Conservation (phyloP, 2,113 vertebrate genomes). For the Silurus meridionalis region DNA sequence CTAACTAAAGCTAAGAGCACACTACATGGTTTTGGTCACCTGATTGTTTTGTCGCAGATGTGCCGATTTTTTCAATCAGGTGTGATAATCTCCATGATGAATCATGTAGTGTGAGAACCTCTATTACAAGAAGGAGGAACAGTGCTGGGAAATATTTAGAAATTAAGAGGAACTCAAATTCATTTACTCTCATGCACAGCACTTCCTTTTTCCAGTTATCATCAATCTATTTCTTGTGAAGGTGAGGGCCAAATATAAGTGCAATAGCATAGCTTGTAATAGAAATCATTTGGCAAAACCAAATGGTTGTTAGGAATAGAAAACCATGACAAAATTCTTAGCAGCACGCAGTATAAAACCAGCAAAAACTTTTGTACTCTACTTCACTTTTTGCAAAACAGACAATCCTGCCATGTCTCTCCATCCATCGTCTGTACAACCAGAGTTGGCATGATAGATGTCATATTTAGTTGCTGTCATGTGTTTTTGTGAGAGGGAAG, state of each 20-base stretch:
- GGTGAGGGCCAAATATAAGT: background rate
- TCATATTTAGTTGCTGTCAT: background rate
- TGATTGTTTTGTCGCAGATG: background rate
- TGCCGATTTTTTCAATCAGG: background rate
- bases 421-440: background rate
- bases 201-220: background rate
- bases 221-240: background rate
- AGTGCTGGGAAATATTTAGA: background rate
- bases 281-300: background rate
- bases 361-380: background rate
- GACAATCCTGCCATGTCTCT: background rate
- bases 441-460: background rate
- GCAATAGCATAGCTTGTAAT: background rate
- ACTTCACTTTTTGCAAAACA: background rate
- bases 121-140: background rate
- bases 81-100: background rate
- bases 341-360: background rate
- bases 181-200: background rate
- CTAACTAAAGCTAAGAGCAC: background rate
- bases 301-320: conserved; percentile 5
- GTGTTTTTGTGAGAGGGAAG: background rate
- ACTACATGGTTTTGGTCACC: background rate
- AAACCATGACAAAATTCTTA: background rate
- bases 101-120: background rate
- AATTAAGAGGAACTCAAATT: background rate